Evolutionary conservation across 2,888 invertebrate genomes (phyloP).

Genomic region (Acronicta psi): DNA sequence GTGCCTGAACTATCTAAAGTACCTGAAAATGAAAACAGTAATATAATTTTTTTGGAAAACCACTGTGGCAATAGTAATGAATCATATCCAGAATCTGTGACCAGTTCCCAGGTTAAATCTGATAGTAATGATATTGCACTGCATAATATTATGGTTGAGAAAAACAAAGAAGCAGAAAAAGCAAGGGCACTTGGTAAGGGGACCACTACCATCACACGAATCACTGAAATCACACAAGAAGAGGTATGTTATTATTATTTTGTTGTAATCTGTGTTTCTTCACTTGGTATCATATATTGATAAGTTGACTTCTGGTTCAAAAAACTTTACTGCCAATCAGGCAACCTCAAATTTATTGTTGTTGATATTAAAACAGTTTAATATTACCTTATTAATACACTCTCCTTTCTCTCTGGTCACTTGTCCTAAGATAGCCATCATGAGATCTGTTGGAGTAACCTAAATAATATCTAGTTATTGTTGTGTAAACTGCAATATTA

Average conservation of each 20-base stretch:
- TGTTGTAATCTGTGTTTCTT: too few species aligned
- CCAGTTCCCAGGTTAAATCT: conserved; percentile 57
- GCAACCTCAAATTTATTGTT: too few species aligned
- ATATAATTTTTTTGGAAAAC: conserved; percentile 52
- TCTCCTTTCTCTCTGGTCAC: too few species aligned
- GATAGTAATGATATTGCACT: conserved; percentile 52
- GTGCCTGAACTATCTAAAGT: conserved; percentile 21
- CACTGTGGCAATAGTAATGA: conserved; percentile 66
- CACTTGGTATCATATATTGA: too few species aligned
- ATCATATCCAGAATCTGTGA: conserved; percentile 58
- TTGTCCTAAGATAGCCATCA: too few species aligned
- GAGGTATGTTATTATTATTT: conserved; percentile 29
- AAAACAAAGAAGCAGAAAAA: conserved; percentile 45
- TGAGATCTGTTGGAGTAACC: too few species aligned
- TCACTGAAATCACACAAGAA: conserved; percentile 38
- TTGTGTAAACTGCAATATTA: too few species aligned
- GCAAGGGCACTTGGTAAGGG: conserved; percentile 40
- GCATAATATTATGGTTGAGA: conserved; percentile 46
- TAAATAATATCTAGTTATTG: too few species aligned
- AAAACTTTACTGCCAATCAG: too few species aligned
- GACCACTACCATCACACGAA: conserved; percentile 35
- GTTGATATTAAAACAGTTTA: too few species aligned
- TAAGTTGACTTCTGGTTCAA: too few species aligned
- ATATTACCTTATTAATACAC: too few species aligned
- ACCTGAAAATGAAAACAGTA: conserved; percentile 52